These are phyloP conservation scores for Stylophora pistillata DNA, from an alignment of 64 coral and sea anemone genomes.

Conservation along the genomic window DNA sequence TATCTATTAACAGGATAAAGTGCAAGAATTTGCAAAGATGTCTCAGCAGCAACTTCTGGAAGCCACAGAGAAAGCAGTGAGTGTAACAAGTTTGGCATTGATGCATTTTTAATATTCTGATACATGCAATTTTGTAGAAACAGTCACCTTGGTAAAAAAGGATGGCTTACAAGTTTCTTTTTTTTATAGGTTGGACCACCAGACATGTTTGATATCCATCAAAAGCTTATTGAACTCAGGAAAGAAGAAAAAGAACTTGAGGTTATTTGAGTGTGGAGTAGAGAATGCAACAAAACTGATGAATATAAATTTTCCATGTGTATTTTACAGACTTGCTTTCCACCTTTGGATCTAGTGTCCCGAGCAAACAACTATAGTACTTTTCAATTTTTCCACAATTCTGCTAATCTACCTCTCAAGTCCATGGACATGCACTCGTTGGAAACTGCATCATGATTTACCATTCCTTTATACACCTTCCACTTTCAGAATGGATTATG, in stretches of 20 bases:
- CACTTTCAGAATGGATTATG: too few species aligned
- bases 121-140: too few species aligned
- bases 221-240: slow-evolving; percentile 84
- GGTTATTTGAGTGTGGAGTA: slow-evolving; percentile 43
- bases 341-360: too few species aligned
- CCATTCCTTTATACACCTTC: too few species aligned
- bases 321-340: neutral
- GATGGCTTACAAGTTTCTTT: neutral
- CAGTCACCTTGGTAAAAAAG: neutral
- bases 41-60: slow-evolving; percentile 80
- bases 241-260: slow-evolving; percentile 95
- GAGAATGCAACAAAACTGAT: too few species aligned
- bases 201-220: slow-evolving; percentile 88
- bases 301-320: neutral
- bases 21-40: slow-evolving; percentile 99
- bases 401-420: too few species aligned
- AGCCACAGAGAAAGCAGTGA: slow-evolving; percentile 95
- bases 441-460: too few species aligned
- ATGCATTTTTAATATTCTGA: too few species aligned
- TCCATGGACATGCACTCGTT: too few species aligned
- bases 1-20: slow-evolving; percentile 70
- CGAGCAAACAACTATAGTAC: too few species aligned
- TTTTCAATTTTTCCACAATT: too few species aligned
- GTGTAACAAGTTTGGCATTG: neutral
- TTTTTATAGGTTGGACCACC: slow-evolving; percentile 86